Percentiles rank a stretch among this genome's conserved stretches.
Conservation (phyloP, 2,797 vertebrate genomes). For the Ibycter americanus region DNA sequence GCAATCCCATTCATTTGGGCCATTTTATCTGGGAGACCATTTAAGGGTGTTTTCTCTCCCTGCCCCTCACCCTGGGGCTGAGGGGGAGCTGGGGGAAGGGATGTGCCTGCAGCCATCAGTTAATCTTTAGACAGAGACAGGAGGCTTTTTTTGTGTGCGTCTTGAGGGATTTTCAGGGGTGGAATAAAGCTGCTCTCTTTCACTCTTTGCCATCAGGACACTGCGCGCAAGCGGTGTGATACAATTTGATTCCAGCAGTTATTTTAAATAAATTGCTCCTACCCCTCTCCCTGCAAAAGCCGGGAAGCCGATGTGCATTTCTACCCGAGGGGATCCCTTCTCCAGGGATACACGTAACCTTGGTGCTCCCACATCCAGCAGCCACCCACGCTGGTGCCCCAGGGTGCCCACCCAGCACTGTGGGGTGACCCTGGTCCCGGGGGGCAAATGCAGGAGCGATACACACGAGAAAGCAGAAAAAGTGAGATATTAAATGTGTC, state of each 20-base stretch:
- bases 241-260: background rate
- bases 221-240: background rate
- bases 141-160: conserved; percentile 29
- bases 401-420: background rate
- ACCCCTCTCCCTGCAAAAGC: background rate
- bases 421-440: background rate
- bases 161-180: conserved; percentile 29
- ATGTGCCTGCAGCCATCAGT: conserved; percentile 61
- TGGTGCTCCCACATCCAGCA: background rate
- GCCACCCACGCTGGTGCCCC: background rate
- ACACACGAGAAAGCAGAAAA: background rate
- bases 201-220: background rate
- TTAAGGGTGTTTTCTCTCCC: conserved; percentile 55
- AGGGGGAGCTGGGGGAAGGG: conserved; percentile 65
- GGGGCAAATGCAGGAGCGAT: accelerated
- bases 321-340: background rate
- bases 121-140: conserved; percentile 71
- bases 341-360: accelerated
- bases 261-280: background rate
- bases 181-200: conserved; percentile 25
- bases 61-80: conserved; percentile 24
- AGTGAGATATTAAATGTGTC: accelerated
- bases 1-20: conserved; percentile 49
- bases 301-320: background rate
- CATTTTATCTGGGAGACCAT: conserved; percentile 42